Evolutionary conservation across 1,140 invertebrate genomes (phyloP), one percentile per base, ranked within the genome.

Genomic region (Drosophila tropicalis): DNA sequence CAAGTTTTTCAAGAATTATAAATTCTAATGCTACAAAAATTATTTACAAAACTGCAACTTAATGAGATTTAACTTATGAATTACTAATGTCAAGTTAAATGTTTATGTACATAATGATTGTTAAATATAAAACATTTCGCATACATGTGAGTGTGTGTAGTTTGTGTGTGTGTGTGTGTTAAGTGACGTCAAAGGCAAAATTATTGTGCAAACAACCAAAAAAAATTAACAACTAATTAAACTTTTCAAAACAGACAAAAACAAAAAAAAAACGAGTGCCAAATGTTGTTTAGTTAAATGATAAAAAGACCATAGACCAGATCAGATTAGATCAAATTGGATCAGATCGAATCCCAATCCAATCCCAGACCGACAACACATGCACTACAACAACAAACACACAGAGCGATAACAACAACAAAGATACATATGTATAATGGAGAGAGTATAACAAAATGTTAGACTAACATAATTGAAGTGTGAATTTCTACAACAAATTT

Each of bases 171-270:
- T 22, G 44, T 51, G 44, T 51, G 17, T 47, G 6, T 44, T 44
- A 7, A 19, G 41, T 51, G 44, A 51, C 44, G 44, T 51, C 44
- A 51, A 51, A 51, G 3, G 9, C 44, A 22, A 51, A 22, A 17
- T 9, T 47, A 9, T 19, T 5, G 44, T 51, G 44, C 44, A 51
- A 51, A 51, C 17, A 51, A 51, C 44, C 17, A 12, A 51, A 29
- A 51, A 19, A 51, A 51, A 51, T 51, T 51, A 51, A 19, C 44
- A 51, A 51, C 44, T 51, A 51, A 51, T 51, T 19, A 51, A 51
- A 10, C 44, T 22, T 12, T 12, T 15, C 0, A 36, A 51, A 51
- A 5, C 17, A 51, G 17, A 51, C 19, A 19, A 51, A 22, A 47
- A 22, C 2, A 6, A 19, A 51, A 22, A 47, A 22, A 6, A 6